Evolutionary conservation across 2,888 invertebrate genomes (phyloP), one percentile per base, ranked within the genome.

Genomic region (Coelopa pilipes): DNA sequence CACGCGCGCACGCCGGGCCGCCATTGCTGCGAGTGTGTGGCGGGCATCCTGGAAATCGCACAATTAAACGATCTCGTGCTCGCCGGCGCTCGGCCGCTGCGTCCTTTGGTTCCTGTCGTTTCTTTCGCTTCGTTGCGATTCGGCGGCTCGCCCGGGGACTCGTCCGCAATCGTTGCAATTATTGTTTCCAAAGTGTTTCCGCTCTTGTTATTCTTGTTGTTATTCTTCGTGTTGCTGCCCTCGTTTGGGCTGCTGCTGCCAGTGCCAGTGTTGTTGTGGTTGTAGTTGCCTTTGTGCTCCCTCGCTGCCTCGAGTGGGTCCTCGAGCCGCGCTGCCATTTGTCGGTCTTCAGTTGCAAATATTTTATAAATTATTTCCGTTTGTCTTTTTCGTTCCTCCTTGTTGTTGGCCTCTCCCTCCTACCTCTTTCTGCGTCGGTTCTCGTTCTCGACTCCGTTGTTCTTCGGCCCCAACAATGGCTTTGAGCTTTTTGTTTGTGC

Each of bases 181-280:
- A 71, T 71, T 71, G 71, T 71, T 71, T 71, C 34, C 71, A 71
- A 71, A 71, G 71, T 71, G 55, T 63, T 71, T 65, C 47, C 60
- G 47, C 49, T 53, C 21, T 59, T 70, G 21, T 47, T 45, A 11
- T 59, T 70, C 17, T 55, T 53, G 45, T 53, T 71, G 21, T 45
- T 53, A 21, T 53, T 71, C 15, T 15, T 57, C 46, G n/a, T 13
- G 47, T 60, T 46, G 59, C 59, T 60, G 53, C n/a, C n/a, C n/a
- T n/a, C 17, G 34, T 21, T 69, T 19, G 21, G 5, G 49, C 47
- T 49, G 17, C 21, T 45, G 55, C 17, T 57, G 45, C 55, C n/a
- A n/a, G n/a, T n/a, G n/a, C n/a, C n/a, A n/a, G n/a, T 67, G 24
- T 67, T 50, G 59, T 59, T 60, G 19, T 60, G 59, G 34, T 34